Evolutionary conservation across 2,888 invertebrate genomes (phyloP).

Genomic region (Lymantria monacha): DNA sequence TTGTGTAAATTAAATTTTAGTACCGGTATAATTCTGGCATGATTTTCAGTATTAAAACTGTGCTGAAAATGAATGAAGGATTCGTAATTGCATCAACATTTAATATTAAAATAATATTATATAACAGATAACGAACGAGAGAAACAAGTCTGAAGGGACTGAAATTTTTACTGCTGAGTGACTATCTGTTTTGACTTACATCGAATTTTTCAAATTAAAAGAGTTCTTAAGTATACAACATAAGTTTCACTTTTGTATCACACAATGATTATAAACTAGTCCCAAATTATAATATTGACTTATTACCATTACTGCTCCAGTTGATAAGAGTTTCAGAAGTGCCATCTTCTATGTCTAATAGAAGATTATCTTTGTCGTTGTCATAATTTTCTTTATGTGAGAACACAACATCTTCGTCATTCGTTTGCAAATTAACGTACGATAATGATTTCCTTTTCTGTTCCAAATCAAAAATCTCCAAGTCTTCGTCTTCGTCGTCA

Average conservation of each 20-base stretch:
- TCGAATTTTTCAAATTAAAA: too few species aligned
- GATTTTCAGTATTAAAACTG: too few species aligned
- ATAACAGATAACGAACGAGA: too few species aligned
- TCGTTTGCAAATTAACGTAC: slow-evolving; percentile 67
- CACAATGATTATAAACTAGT: slow-evolving; percentile 1
- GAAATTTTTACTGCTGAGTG: too few species aligned
- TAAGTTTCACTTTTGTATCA: slow-evolving; percentile 15
- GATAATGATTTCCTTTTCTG: slow-evolving; percentile 72
- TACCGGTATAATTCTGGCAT: too few species aligned
- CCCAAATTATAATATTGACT: slow-evolving; percentile 63
- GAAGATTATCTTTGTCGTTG: slow-evolving; percentile 56
- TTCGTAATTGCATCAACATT: too few species aligned
- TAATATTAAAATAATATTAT: too few species aligned
- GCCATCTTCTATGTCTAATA: slow-evolving; percentile 70
- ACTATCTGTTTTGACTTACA: too few species aligned
- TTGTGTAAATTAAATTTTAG: too few species aligned
- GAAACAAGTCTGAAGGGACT: too few species aligned
- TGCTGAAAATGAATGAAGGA: too few species aligned
- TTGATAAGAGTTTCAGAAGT: slow-evolving; percentile 65
- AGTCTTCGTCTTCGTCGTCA: slow-evolving; percentile 75
- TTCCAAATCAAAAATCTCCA: slow-evolving; percentile 76
- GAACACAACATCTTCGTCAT: slow-evolving; percentile 66
- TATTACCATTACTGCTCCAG: slow-evolving; percentile 67
- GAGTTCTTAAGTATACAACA: background rate
- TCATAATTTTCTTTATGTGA: slow-evolving; percentile 41